A percentile compares a stretch with the other conserved stretches of the same genome.
Conservation (phyloP, 1,140 invertebrate species). For the Pantala flavescens region DNA sequence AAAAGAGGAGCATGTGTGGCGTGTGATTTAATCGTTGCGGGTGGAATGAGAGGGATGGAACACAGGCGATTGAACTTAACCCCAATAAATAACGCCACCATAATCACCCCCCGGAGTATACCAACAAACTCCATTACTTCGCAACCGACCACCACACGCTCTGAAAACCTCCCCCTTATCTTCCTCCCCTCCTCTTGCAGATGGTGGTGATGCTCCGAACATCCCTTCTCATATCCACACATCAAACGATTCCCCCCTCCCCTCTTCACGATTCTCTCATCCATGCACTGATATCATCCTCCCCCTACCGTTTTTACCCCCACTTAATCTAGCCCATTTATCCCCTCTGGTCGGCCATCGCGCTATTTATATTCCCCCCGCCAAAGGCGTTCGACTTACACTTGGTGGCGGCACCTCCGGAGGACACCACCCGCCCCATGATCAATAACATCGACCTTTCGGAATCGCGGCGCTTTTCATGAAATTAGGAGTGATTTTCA, state of each 20-base stretch:
- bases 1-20: no score
- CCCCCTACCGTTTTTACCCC: no score
- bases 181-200: neutral
- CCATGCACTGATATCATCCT: neutral
- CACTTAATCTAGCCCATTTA: no score
- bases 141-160: neutral
- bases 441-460: no score
- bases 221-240: neutral
- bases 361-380: no score
- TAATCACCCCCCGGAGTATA: neutral
- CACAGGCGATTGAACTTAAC: neutral
- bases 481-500: no score
- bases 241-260: neutral
- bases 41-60: neutral
- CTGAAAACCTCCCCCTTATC: neutral
- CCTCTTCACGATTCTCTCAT: neutral
- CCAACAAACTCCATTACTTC: slow-evolving; percentile 5
- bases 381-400: no score
- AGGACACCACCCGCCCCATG: no score
- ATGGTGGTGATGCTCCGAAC: neutral
- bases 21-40: neutral
- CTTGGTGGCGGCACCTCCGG: no score
- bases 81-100: slow-evolving; percentile 4
- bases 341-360: no score
- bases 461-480: no score